Conservation (phyloP, 1,140 invertebrate species). For the Episyrphus balteatus region DNA sequence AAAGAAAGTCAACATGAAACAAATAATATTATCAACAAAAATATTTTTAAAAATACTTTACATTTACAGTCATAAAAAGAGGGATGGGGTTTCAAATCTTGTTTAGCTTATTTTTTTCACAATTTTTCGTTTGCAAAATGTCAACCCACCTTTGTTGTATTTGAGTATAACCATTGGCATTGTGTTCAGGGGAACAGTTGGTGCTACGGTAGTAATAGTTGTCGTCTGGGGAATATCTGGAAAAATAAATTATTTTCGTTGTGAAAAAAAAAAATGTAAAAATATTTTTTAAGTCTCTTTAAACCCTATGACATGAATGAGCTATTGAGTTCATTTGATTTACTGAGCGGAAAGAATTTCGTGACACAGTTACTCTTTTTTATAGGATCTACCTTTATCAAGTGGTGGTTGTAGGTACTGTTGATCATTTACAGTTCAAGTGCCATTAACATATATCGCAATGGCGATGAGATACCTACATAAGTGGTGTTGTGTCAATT, state of each 20-base stretch:
- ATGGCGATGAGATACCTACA: no score
- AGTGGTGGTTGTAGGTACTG: no score
- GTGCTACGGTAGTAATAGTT: slow-evolving; percentile 31
- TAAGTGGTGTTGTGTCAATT: no score
- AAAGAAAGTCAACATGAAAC: neutral
- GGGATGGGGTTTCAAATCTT: neutral
- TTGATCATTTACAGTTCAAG: no score
- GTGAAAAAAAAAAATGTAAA: neutral
- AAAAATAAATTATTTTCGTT: neutral
- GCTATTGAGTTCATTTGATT: neutral
- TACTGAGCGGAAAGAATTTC: neutral
- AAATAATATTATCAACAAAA: neutral
- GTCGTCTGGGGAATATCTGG: slow-evolving; percentile 34
- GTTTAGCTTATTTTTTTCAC: no score
- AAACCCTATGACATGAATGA: neutral
- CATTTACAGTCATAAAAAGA: no score
- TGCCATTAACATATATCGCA: no score
- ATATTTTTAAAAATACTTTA: neutral
- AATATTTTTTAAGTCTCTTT: neutral
- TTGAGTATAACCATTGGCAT: slow-evolving; percentile 24
- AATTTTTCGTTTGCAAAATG: neutral
- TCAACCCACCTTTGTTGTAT: slow-evolving; percentile 25
- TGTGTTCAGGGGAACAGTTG: slow-evolving; percentile 27
- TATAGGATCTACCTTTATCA: no score
- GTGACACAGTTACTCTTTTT: neutral